Evolutionary conservation across 2,888 invertebrate species (phyloP).

Genomic region (Andrena marginata): DNA sequence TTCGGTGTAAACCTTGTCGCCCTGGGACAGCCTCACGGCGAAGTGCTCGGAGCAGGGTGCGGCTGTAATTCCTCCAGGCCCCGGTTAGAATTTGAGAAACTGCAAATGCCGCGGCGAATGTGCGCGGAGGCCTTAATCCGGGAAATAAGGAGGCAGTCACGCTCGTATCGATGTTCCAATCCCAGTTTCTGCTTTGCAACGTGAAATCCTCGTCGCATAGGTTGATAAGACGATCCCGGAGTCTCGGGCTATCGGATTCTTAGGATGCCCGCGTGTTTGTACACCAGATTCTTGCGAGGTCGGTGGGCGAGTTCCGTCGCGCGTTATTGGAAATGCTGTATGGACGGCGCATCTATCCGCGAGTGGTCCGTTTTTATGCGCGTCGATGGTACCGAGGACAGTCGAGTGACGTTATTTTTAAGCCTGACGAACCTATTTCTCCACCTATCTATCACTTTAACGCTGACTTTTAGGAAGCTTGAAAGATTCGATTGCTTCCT

Average conservation of each 20-base stretch:
- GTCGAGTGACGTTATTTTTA: slow-evolving; percentile 9
- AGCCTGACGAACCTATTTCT: neutral
- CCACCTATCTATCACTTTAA: neutral
- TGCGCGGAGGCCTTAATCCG: neutral
- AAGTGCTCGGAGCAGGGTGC: neutral
- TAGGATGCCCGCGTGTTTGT: slow-evolving; percentile 25
- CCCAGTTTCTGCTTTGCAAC: neutral
- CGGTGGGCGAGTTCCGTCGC: slow-evolving; percentile 1
- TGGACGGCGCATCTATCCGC: slow-evolving; percentile 18
- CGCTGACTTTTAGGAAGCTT: neutral
- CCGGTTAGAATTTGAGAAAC: neutral
- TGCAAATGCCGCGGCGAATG: neutral
- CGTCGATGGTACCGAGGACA: neutral
- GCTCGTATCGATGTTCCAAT: neutral
- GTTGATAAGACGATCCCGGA: slow-evolving; percentile 29
- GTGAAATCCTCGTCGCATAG: slow-evolving; percentile 4
- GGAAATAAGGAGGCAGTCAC: neutral
- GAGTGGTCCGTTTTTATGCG: slow-evolving; percentile 24
- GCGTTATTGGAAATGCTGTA: slow-evolving; percentile 33
- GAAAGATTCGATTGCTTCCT: neutral
- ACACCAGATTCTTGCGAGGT: slow-evolving; percentile 25
- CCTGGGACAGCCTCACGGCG: neutral
- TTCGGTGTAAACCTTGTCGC: neutral
- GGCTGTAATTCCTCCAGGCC: neutral
- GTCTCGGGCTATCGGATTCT: slow-evolving; percentile 26